Conservation (phyloP, 2,888 invertebrate species). For the Neoaliturus tenellus region DNA sequence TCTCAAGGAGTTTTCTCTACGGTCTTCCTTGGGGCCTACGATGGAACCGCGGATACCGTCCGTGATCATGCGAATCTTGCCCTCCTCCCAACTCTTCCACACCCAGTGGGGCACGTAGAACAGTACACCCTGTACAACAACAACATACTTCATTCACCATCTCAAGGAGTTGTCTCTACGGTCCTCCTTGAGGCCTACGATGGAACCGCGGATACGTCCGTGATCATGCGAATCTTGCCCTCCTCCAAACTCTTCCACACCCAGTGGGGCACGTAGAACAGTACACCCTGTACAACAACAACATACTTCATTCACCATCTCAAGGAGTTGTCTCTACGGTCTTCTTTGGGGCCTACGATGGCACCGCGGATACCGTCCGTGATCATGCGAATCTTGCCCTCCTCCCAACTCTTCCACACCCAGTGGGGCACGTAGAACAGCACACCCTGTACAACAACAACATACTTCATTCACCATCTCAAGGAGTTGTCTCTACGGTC, state of each 20-base stretch:
- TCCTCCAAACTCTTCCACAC: slow-evolving; percentile 96
- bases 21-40: slow-evolving; percentile 82
- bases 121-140: slow-evolving; percentile 84
- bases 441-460: slow-evolving; percentile 84
- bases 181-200: slow-evolving; percentile 82
- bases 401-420: slow-evolving; percentile 96
- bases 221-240: slow-evolving; percentile 91
- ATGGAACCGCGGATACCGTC: slow-evolving; percentile 89
- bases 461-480: too few relatives aligned
- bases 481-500: too few relatives aligned
- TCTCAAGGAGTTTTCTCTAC: too few relatives aligned
- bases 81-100: slow-evolving; percentile 96
- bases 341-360: slow-evolving; percentile 80
- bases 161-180: slow-evolving; percentile 81
- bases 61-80: slow-evolving; percentile 91
- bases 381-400: slow-evolving; percentile 91
- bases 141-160: too few relatives aligned
- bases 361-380: slow-evolving; percentile 91
- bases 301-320: too few relatives aligned
- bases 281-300: slow-evolving; percentile 84
- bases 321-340: slow-evolving; percentile 82
- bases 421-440: slow-evolving; percentile 93
- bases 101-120: slow-evolving; percentile 95
- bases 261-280: slow-evolving; percentile 94
- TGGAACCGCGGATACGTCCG: slow-evolving; percentile 88